Base-by-base conservation (phyloP, 2,113 vertebrate species). In the Onychostruthus taczanowskii region DNA sequence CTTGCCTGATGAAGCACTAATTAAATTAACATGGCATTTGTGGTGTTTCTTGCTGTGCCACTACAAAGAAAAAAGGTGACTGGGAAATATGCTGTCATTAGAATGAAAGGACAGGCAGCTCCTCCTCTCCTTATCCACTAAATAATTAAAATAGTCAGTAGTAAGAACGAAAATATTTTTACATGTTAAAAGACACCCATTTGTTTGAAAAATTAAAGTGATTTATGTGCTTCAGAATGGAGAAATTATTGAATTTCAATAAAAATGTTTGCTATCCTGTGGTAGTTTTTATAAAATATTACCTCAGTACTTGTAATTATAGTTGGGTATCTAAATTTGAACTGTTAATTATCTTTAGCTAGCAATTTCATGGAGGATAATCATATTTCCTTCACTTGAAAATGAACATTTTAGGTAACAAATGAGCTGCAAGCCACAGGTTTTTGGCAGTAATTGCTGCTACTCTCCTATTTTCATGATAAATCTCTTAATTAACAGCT, bases 401-500 rank as follows among this genome's bases (percentile, higher is more conserved):
- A 96, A 93, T 73, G 95, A 97, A 89, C 63, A 89, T 81, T 93
- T 97, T 93, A 91, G 91, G 91, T 91, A 92, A 76, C 87, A 95
- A 92, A 90, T 91, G 79, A 96, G 69, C 87, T 94, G 47, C 87
- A 67, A 89, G 62, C 77, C 46, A 72, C 78, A 80, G 80, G 68
- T 93, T 94, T 90, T 95, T 90, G 78, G 72, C 74, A 93, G 56
- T 95, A 97, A 93, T 92, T 96, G 87, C 89, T 78, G 68, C 47
- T 41, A 50, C 69, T 92, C 75, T 68, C 63, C 49, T 88, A 58
- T 96, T 96, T 96, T 64, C 62, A 92, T 94, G 96, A 94, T 88
- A 97, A 96, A 97, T 94, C 80, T 96, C 92, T 91, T 95, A 88
- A 95, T 97, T 97, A 94, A 84, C 90, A 87, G 75, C 81, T 93